A percentile compares a stretch with the other conserved stretches of the same genome.
Evolutionary conservation across 2,888 invertebrate genomes (phyloP).

Genomic region (Apomyelois bistriatella): DNA sequence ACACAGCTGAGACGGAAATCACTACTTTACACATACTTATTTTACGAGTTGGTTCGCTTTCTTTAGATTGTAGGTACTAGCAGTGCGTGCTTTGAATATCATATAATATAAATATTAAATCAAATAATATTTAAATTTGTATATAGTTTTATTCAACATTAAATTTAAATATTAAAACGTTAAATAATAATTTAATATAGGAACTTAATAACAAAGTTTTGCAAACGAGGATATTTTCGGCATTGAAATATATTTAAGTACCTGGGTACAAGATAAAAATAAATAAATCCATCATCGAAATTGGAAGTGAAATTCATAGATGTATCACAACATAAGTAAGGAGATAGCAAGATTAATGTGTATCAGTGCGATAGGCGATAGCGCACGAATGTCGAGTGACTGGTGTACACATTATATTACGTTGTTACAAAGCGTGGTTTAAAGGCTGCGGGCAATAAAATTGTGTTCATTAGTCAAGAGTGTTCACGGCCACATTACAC

Average conservation of each 20-base stretch:
- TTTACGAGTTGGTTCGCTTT: not conserved
- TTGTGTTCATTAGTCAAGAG: constrained; percentile 58
- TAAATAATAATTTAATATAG: not conserved
- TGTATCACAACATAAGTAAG: constrained; percentile 28
- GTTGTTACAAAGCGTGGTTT: constrained; percentile 50
- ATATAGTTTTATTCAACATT: too few species aligned
- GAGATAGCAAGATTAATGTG: constrained; percentile 40
- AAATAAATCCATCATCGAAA: constrained; percentile 19
- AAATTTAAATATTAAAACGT: too few species aligned
- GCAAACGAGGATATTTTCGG: not conserved
- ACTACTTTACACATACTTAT: not conserved
- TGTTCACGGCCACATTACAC: constrained; percentile 47
- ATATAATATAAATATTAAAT: not conserved
- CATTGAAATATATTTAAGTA: not conserved
- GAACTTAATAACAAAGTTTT: not conserved
- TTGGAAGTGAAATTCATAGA: constrained; percentile 25
- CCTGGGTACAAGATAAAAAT: constrained; percentile 16
- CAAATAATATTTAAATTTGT: not conserved
- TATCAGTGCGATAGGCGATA: constrained; percentile 43
- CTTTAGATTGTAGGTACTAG: not conserved
- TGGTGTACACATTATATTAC: constrained; percentile 44
- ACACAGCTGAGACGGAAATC: not conserved
- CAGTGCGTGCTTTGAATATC: not conserved
- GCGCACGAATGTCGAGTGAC: constrained; percentile 30
- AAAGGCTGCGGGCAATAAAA: constrained; percentile 43